Base-by-base conservation (phyloP, 2,113 vertebrate species). In the Gymnogyps californianus region DNA sequence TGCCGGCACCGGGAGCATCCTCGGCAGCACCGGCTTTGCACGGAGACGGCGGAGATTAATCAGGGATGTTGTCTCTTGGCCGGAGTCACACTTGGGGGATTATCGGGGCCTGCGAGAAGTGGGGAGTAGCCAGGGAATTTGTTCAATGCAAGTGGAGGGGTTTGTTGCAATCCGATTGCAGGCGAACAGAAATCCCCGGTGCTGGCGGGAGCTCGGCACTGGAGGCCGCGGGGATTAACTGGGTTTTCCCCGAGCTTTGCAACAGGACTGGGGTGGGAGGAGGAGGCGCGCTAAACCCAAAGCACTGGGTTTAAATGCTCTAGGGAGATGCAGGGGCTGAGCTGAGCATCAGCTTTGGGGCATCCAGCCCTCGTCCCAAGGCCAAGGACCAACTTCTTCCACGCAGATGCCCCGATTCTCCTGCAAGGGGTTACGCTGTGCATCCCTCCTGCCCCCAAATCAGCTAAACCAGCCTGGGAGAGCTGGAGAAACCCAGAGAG, bases 121-220 rank as follows among this genome's bases (percentile, higher is more conserved):
- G 0, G 26, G 85, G 75, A 85, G 74, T 3, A 94, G 95, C 87
- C 94, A 24, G 95, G 79, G 92, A 90, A 95, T 95, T 93, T 42
- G 88, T 29, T 79, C 78, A 59, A 0, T 51, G 90, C 82, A 38
- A 62, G 46, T 5, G 19, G 54, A 89, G 64, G 82, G 44, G 90
- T 85, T 96, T 83, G 70, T 55, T 4, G 13, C 94, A 91, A 93
- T 93, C 92, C 52, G 52, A 85, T 87, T 95, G 96, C 82, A 55
- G 75, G 82, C 7, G 2, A 78, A 67, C 38, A 92, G 75, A 91
- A 96, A 94, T 88, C 96, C 88, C 70, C 3, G 0, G 78, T 1
- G 66, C 82, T 92, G 92, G 69, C 26, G 1, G 92, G 77, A 70
- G 87, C 94, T 84, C 10, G 31, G 95, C 85, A 2, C 70, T 46